Percentiles rank a stretch among this genome's conserved stretches.
These are phyloP conservation scores for Halcyon smyrnensis DNA, from an alignment of 2,797 vertebrate genomes.

Conservation along the genomic window DNA sequence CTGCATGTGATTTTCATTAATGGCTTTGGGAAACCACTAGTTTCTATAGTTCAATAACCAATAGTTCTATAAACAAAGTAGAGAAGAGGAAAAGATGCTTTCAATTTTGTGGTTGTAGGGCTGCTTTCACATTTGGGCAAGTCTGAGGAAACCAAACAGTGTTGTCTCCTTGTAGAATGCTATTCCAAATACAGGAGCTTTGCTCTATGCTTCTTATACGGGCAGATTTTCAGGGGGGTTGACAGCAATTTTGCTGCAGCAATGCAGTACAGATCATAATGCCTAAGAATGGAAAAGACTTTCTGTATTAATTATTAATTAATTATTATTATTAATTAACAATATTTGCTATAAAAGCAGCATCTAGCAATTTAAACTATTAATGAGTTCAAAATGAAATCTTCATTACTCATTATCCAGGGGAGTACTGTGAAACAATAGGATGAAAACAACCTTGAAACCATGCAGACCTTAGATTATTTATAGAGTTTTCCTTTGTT, in stretches of 20 bases:
- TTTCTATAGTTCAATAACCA: not conserved
- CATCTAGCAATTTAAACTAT: not conserved
- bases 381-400: not conserved
- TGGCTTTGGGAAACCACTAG: not conserved
- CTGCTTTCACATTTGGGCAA: not conserved
- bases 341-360: not conserved
- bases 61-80: not conserved
- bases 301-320: not conserved
- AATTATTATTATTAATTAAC: not conserved
- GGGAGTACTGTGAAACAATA: not conserved
- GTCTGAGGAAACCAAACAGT: not conserved
- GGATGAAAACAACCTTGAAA: not conserved
- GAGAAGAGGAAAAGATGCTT: not conserved
- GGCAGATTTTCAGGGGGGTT: not conserved
- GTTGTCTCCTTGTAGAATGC: not conserved
- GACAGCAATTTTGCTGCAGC: not conserved
- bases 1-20: constrained; percentile 3
- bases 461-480: not conserved
- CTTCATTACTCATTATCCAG: not conserved
- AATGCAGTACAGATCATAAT: not conserved
- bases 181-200: not conserved
- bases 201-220: not conserved
- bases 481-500: not conserved
- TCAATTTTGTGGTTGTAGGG: not conserved
- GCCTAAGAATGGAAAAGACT: not conserved